phyloP scores from a whole-genome alignment of 2,113 vertebrate species.

The Takifugu bimaculatus region DNA sequence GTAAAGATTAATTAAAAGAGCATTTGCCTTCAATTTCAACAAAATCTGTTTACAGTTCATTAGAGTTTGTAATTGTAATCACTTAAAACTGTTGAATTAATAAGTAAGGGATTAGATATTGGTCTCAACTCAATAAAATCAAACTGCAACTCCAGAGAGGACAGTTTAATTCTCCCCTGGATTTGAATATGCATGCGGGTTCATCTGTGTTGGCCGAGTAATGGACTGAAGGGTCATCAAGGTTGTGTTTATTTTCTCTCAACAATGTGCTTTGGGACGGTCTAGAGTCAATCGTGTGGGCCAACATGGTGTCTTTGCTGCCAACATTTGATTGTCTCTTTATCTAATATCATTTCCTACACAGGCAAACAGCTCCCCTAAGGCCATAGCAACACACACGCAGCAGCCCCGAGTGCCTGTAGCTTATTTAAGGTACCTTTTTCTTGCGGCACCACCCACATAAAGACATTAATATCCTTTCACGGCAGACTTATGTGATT shows the following conservation, averaged over 20 bases:
- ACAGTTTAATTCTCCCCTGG: neutral
- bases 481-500: slow-evolving; percentile 35
- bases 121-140: slow-evolving; percentile 12
- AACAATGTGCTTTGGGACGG: slow-evolving; percentile 15
- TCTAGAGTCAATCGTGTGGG: slow-evolving; percentile 39
- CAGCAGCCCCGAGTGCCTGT: slow-evolving; percentile 23
- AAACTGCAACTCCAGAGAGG: neutral
- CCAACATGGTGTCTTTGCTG: slow-evolving; percentile 35
- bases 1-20: neutral
- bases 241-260: slow-evolving; percentile 31
- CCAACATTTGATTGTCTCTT: slow-evolving; percentile 43
- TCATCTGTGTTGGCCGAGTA: slow-evolving; percentile 4
- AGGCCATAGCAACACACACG: slow-evolving; percentile 48
- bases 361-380: slow-evolving; percentile 40
- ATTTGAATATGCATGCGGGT: slow-evolving; percentile 23
- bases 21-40: neutral
- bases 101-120: slow-evolving; percentile 6
- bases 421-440: slow-evolving; percentile 57
- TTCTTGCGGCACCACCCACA: slow-evolving; percentile 43
- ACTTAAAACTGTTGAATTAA: slow-evolving; percentile 13
- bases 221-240: slow-evolving; percentile 28
- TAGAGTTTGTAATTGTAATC: neutral
- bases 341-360: slow-evolving; percentile 54
- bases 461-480: slow-evolving; percentile 42
- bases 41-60: neutral